Base-by-base conservation (phyloP, 2,113 vertebrate species). In the Girardinichthys multiradiatus region DNA sequence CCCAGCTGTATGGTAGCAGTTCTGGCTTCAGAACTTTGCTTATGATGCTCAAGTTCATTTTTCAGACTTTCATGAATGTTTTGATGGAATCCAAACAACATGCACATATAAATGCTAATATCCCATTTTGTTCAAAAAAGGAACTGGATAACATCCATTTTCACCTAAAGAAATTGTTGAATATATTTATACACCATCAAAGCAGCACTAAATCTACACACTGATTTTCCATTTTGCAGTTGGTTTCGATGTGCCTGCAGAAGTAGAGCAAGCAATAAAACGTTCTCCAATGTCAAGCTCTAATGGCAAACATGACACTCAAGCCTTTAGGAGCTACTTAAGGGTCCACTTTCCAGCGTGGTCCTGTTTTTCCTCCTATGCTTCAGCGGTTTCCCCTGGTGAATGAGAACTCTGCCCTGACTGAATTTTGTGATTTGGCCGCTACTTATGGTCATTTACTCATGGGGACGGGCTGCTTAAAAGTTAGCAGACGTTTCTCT, bases 391-490 rank as follows among this genome's bases (percentile, higher is more conserved):
- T 85, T 74, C 66, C 51, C 74, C 65, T 69, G 35, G 68, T 76
- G 33, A 77, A 71, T 64, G 78, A 42, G 74, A 68, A 48, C 64
- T 60, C 63, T 68, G 51, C 35, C 63, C 69, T 68, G 27, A 58
- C 42, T 67, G 54, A 64, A 76, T 29, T 62, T 58, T 62, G 68
- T 51, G 59, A 74, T 81, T 37, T 33, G 67, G 75, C 74, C 51
- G 79, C 67, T 54, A 82, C 64, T 77, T 67, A 54, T 74, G 82
- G 79, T 78, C 67, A 80, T 83, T 57, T 71, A 74, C 81, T 84
- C 77, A 63, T 35, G 66, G 84, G 80, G 74, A 87, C 64, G 84
- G 78, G 89, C 87, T 83, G 71, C 74, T 83, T 86, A 93, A 93
- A 93, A 90, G 90, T 89, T 84, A 87, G 57, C 45, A 79, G 69